Conservation (phyloP, 2,888 invertebrate species). For the Coelinius sp. region DNA sequence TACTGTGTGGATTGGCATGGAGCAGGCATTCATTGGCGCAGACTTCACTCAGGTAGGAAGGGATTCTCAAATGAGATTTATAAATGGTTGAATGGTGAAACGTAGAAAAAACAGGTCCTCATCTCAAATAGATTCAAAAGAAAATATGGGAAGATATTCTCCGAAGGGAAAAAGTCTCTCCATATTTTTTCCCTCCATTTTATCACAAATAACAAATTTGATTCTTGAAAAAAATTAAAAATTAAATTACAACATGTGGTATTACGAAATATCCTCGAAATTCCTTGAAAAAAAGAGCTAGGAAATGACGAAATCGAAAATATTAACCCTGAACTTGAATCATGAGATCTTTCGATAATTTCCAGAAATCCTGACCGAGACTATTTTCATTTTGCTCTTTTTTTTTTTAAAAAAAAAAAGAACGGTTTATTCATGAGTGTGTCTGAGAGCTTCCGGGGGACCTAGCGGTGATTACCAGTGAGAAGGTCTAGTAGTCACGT, state of each 20-base stretch:
- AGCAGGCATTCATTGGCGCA: constrained; percentile 96
- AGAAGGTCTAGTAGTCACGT: constrained; percentile 9
- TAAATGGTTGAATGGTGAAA: no score
- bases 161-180: no score
- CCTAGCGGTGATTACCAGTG: neutral
- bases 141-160: no score
- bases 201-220: no score
- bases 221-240: neutral
- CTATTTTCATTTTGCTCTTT: neutral
- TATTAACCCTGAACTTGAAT: constrained; percentile 18
- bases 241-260: neutral
- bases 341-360: neutral
- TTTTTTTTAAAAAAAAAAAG: neutral
- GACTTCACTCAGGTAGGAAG: constrained; percentile 84
- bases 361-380: constrained; percentile 8
- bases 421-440: neutral
- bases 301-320: neutral
- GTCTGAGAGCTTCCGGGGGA: constrained; percentile 12
- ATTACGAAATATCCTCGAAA: neutral
- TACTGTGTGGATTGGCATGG: constrained; percentile 97
- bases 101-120: no score
- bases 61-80: neutral
- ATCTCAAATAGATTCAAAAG: no score
- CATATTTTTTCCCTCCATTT: no score
- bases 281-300: neutral